phyloP scores from a whole-genome alignment of 2,888 invertebrate genomes.

The Griposia aprilina region DNA sequence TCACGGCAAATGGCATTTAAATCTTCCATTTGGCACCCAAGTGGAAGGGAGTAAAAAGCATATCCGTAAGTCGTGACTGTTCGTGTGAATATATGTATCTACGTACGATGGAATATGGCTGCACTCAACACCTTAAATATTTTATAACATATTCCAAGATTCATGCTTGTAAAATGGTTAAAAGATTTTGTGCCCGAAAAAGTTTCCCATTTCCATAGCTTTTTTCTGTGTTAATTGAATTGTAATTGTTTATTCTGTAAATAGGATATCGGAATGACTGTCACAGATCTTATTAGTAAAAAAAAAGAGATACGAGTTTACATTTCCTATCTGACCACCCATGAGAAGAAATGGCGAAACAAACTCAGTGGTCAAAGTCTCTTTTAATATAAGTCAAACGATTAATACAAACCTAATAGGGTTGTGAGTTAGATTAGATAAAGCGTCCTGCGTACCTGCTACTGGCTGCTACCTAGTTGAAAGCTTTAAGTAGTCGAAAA shows the following conservation, averaged over 20 bases:
- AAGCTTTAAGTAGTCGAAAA: background rate
- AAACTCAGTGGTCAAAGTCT: background rate
- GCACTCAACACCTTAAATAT: slow-evolving; percentile 34
- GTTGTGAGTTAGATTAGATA: background rate
- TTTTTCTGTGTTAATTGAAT: background rate
- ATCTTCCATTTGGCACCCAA: slow-evolving; percentile 44
- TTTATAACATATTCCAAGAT: slow-evolving; percentile 5
- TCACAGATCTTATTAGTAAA: background rate
- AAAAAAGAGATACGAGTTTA: background rate
- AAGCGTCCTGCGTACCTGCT: background rate
- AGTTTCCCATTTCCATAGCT: background rate
- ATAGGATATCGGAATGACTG: background rate
- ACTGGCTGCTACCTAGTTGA: background rate
- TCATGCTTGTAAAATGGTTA: background rate
- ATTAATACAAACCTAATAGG: background rate
- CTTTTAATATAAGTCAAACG: background rate
- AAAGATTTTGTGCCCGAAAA: background rate
- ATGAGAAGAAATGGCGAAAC: background rate
- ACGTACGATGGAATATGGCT: slow-evolving; percentile 23
- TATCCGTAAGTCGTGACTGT: slow-evolving; percentile 35
- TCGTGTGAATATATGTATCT: slow-evolving; percentile 43
- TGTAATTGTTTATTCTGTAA: background rate
- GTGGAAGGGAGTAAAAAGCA: slow-evolving; percentile 47
- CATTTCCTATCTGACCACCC: background rate
- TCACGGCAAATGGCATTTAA: slow-evolving; percentile 47